Evolutionary conservation across 2,113 vertebrate genomes (phyloP).

Genomic region (Ellobius talpinus): DNA sequence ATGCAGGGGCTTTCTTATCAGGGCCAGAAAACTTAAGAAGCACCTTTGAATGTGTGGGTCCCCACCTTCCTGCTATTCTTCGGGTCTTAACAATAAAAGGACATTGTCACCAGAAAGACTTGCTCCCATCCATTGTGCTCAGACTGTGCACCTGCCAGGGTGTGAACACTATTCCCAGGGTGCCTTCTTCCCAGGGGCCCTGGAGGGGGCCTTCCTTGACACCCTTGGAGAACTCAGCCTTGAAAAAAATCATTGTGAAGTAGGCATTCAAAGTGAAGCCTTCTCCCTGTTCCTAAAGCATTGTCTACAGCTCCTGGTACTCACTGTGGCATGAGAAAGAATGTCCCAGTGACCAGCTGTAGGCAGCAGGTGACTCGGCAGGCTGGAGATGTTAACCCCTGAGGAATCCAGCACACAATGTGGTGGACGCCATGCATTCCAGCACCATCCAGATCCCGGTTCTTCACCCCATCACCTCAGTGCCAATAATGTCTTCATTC

Average conservation of each 20-base stretch:
- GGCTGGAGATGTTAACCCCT: background rate
- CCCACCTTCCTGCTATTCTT: background rate
- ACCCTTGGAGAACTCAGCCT: background rate
- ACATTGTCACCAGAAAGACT: constrained; percentile 7
- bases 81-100: background rate
- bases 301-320: background rate
- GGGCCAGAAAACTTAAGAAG: background rate
- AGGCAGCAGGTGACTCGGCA: background rate
- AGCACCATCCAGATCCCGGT: too few relatives aligned
- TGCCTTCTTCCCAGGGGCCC: background rate
- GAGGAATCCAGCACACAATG: background rate
- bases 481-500: background rate
- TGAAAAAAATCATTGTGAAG: background rate
- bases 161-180: background rate
- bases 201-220: constrained; percentile 11
- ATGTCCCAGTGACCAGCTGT: background rate
- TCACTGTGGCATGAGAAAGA: background rate
- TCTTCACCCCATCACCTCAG: background rate
- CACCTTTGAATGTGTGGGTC: background rate
- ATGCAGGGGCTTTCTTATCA: background rate
- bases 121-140: background rate
- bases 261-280: background rate
- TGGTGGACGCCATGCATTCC: fast-evolving
- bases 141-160: background rate
- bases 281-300: background rate